These are phyloP conservation scores for Lydus trimaculatus DNA, from an alignment of 2,888 invertebrate genomes.

Conservation along the genomic window DNA sequence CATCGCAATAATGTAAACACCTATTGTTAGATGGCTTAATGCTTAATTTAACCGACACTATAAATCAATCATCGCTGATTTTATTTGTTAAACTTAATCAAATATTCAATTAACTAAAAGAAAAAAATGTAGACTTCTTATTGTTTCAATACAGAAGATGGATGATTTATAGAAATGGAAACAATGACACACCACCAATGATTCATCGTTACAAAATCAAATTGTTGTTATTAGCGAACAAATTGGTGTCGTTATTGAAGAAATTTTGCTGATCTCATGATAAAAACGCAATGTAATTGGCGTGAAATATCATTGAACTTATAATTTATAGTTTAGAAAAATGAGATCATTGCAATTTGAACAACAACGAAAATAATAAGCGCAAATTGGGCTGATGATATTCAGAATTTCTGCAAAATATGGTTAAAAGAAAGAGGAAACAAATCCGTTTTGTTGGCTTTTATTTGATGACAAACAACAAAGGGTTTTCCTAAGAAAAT, in stretches of 20 bases:
- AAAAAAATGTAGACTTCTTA: not conserved
- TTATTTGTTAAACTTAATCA: not conserved
- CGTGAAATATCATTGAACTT: not conserved
- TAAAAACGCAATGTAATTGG: too few species aligned
- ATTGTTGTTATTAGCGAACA: not conserved
- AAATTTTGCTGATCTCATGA: not conserved
- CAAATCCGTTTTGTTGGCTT: too few species aligned
- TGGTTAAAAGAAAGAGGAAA: too few species aligned
- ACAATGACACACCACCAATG: not conserved
- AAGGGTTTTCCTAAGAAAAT: too few species aligned
- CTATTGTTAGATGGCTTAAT: not conserved
- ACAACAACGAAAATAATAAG: too few species aligned
- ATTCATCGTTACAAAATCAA: not conserved
- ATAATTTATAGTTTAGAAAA: not conserved
- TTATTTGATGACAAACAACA: not conserved
- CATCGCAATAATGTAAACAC: not conserved
- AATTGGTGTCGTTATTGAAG: not conserved
- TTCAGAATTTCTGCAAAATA: too few species aligned
- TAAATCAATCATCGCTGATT: not conserved
- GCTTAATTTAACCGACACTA: slow-evolving; percentile 5
- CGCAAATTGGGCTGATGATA: too few species aligned
- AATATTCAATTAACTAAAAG: not conserved
- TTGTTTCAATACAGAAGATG: not conserved
- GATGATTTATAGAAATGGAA: not conserved
- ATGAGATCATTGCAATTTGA: not conserved